Evolutionary conservation across 2,888 invertebrate species (phyloP), one percentile per base, ranked within the genome.

Genomic region (Melikaiella ostensackeni): DNA sequence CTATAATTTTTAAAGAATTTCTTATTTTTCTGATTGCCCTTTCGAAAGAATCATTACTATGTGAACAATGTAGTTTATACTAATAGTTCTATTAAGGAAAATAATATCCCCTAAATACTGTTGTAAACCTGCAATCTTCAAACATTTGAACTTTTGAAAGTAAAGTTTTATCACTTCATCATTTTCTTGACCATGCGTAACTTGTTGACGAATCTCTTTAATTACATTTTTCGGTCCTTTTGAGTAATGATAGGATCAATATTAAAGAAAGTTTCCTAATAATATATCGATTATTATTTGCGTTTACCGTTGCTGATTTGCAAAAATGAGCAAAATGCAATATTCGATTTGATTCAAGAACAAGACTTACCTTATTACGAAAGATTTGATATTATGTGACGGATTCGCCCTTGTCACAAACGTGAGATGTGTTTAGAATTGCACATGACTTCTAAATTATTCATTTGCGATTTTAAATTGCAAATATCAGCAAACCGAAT

Each of bases 1-100:
- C 50, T 50, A 11, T 46, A 70, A 70, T 70, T 50, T 33, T 70
- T 19, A 5, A 59, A 27, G 57, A 59, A 59, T 59, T 24, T 59
- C 27, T 16, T 59, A 59, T 27, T 55, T 16, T 9, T 59, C 11
- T 11, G 24, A 27, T 27, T 59, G 21, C 7, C 27, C 11, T 59
- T 59, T 59, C 24, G 24, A 59, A 59, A 59, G 57, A 27, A 27
- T 27, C 5, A 59, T 24, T 59, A 59, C 57, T 24, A 1, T 59
- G 57, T 16, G 16, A 27, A 59, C 57, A 59, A 21, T 55, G n/a
- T 24, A 27, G 9, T 59, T 59, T 27, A 24, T 59, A 11, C 21
- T 59, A 16, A 59, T 59, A 21, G 24, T 27, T 59, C 24, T 59
- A 59, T 59, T 57, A 13, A 11, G 21, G 24, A n/a, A 24, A 11